Evolutionary conservation across 1,140 invertebrate species (phyloP), one percentile per base, ranked within the genome.

Genomic region (Hycleus phaleratus): DNA sequence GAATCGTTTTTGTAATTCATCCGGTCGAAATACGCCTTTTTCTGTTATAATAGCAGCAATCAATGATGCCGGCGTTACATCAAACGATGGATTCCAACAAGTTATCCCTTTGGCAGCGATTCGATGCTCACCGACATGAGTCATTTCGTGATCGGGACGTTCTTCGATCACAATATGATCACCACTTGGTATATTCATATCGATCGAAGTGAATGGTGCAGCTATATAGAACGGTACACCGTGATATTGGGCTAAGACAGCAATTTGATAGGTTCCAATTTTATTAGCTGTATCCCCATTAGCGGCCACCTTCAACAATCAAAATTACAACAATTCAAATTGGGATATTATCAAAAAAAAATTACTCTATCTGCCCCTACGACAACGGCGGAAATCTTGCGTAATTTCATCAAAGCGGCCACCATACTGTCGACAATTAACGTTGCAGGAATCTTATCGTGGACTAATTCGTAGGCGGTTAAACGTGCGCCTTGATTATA

Each of bases 201-300:
- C 96, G 68, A 98, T 93, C 0, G 95, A 93, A 0, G 94, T 93
- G 38, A 86, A 79, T 0, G 96, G 96, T 12, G 93, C 94, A 0
- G 94, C 95, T 9, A 99, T 86, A 74, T 93, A 99, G 75, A 99
- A 99, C 59, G 94, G 93, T 26, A 99, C 87, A 12, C 81, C 79
- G 71, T 98, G 94, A 75, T 95, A 78, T 68, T 93, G 91, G 5
- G 95, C 93, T 32, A 90, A 76, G 43, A 99, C 86, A 1, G 96
- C 94, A 68, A 98, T 87, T 85, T 95, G 92, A 74, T 97, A 99
- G 12, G 97, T 99, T 61, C 97, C 97, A 73, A 99, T 97, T 85
- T 99, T 99, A 73, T 99, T 99, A 1, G 96, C 97, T 2, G 96
- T 98, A 74, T 99, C 97, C 2, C 97, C 97, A 78, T 99, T 99